Percentiles rank a stretch among this genome's conserved stretches.
Conservation (phyloP, 2,113 vertebrate species). For the Australoheros scitulus region DNA sequence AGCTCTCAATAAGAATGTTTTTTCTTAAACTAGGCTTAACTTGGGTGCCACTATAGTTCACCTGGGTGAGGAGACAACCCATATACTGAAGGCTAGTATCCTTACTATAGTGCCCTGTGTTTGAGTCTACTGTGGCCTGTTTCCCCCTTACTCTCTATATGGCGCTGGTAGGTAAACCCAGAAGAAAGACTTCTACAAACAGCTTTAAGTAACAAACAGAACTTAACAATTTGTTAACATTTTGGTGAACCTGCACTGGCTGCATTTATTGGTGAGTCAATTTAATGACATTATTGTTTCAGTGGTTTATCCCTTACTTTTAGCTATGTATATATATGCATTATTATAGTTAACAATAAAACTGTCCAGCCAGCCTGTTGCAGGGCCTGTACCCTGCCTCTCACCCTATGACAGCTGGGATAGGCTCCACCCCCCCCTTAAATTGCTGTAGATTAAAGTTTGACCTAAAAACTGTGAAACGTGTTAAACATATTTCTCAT, state of each 20-base stretch:
- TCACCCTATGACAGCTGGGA: no score
- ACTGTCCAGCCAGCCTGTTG: no score
- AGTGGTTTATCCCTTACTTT: background rate
- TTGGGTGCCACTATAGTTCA: background rate
- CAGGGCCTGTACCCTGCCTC: no score
- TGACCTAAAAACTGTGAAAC: no score
- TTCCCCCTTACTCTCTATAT: background rate
- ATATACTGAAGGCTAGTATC: background rate
- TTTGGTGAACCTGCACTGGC: background rate
- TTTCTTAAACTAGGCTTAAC: background rate
- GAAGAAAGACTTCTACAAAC: background rate
- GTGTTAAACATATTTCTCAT: no score
- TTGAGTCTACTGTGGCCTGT: background rate
- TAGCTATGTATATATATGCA: background rate
- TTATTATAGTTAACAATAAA: background rate
- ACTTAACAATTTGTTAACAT: background rate
- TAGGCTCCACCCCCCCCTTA: no score
- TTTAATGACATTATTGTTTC: background rate
- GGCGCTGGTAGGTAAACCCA: background rate
- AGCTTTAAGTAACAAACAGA: background rate
- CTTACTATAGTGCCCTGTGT: background rate
- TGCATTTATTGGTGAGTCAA: background rate
- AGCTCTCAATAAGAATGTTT: background rate
- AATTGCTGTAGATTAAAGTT: no score
- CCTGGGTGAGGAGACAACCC: background rate